These are phyloP conservation scores for Meloidogyne exigua DNA, from an alignment of 1,140 invertebrate genomes.

Conservation along the genomic window DNA sequence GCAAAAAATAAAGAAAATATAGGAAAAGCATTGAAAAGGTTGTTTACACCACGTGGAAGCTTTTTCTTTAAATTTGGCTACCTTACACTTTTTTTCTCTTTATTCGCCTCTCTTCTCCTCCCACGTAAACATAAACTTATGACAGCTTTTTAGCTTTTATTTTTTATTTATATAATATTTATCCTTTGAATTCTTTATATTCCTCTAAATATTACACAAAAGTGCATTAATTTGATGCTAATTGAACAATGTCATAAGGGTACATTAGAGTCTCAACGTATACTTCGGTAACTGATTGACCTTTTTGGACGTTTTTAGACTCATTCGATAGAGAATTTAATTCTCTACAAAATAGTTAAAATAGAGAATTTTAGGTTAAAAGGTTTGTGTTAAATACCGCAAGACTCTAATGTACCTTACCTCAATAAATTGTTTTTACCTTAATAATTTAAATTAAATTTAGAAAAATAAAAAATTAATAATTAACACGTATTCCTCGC, in stretches of 20 bases:
- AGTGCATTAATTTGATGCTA: neutral
- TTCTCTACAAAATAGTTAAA: neutral
- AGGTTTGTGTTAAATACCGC: neutral
- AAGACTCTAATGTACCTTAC: neutral
- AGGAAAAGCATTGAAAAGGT: neutral
- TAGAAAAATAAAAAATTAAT: too few species aligned
- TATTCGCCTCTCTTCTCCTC: neutral
- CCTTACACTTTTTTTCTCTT: neutral
- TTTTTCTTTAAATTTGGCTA: neutral
- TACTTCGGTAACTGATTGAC: neutral
- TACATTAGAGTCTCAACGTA: neutral
- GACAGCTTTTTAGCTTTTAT: neutral
- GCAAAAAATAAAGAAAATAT: neutral
- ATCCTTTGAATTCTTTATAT: neutral
- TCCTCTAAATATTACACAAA: neutral
- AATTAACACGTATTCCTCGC: neutral
- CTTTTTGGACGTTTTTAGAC: too few species aligned
- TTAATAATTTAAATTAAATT: too few species aligned
- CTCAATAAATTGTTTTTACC: too few species aligned
- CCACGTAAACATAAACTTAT: neutral
- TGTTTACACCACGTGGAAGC: conserved; percentile 3
- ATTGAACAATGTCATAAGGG: neutral
- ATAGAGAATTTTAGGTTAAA: too few species aligned
- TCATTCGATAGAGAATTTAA: neutral
- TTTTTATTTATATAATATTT: neutral